Evolutionary conservation across 2,888 invertebrate species (phyloP), one percentile per base, ranked within the genome.

Genomic region (Stenodera caucasica): DNA sequence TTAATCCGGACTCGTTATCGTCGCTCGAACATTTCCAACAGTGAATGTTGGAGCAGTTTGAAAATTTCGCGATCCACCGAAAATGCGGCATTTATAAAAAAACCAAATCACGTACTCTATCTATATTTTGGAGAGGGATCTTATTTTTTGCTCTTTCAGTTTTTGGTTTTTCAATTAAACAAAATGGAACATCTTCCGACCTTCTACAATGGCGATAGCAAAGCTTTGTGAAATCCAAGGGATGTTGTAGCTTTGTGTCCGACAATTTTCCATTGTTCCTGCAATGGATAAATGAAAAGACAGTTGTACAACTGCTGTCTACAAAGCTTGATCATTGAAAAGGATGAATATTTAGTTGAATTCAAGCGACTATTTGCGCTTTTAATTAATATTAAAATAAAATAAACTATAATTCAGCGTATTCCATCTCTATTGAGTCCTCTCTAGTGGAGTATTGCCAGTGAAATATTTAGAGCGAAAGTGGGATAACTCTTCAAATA

Each of bases 141-240:
- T 51, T 12, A 49, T 55, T 49, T 58, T 21, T 52, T 58, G 58
- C 52, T 58, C 58, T 55, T 52, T 50, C 55, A 18, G 9, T 15
- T 40, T 21, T 21, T 45, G 9, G 15, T 9, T 58, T 62, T 62
- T 62, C 58, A 62, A 62, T 62, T 62, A 62, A 62, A 58, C 55
- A 53, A 53, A 62, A 56, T 53, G 55, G 45, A 45, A 23, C 23
- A 45, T 23, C 45, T 45, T 45, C 23, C 45, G 21, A 45, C 23
- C 23, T 45, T 23, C 23, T 21, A 45, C 45, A 45, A 45, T 45
- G 6, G 45, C 45, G 12, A 1, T 3, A 45, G 45, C 11, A 23
- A 45, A 45, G 45, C 45, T 45, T 45, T 45, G 45, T 45, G 45
- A 23, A 45, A 45, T 23, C 40, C 40, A n/a, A 45, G 45, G 45